Base-by-base conservation (phyloP, 2,797 vertebrate species). In the Chlorospingus flavigularis region DNA sequence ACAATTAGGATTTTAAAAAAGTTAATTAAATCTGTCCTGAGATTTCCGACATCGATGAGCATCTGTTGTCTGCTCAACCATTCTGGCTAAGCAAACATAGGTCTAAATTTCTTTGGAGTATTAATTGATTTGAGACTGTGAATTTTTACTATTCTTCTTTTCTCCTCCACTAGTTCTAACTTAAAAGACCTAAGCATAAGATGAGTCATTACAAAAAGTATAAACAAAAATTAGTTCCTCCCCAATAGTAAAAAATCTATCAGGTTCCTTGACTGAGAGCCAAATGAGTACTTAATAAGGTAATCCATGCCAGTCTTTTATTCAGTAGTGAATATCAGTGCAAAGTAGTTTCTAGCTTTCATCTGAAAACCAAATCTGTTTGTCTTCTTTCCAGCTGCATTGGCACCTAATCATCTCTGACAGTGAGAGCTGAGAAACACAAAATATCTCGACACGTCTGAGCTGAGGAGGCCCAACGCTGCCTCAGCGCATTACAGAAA, bases 1-100 rank as follows among this genome's bases (percentile, higher is more conserved):
- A 11, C 45, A 92, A 93, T 87, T 91, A 77, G 51, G 28, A 17
- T 62, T 58, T 10, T 25, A 73, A 75, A 58, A 72, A 89, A 42
- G 25, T 51, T 92, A 93, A 95, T 91, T 94, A 93, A 88, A 90
- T 88, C 82, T 93, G 81, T 62, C 70, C 90, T 71, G 86, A 95
- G 88, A 92, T 83, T 92, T 84, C 51, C 7, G 0, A 86, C 88
- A 93, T 63, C 23, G 3, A 73, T 76, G 53, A 87, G 72, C 92
- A 95, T 61, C 76, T 95, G 63, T 77, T 94, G 76, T 53, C 60
- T 65, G 48, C 42, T 86, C 65, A 72, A 39, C 33, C 19, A 62
- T 88, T 92, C 86, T 82, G 74, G 24, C 35, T 92, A 70, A 82
- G 42, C 33, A 82, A 88, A 88, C 26, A 67, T 6, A 35, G 17